These are phyloP conservation scores for Salmo trutta DNA, from an alignment of 2,797 vertebrate species.

Conservation along the genomic window DNA sequence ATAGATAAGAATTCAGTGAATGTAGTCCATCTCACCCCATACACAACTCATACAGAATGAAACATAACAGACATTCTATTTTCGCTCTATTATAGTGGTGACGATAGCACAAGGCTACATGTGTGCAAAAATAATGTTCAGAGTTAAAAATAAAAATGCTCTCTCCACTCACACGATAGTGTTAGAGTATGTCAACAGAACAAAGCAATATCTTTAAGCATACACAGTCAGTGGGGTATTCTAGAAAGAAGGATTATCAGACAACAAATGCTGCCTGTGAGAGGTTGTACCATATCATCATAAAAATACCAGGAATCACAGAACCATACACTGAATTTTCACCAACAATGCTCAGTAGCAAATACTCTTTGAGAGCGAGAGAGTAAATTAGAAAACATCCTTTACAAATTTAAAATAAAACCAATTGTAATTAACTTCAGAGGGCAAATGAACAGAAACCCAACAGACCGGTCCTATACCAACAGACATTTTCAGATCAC, in stretches of 20 bases:
- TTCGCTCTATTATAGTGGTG: neutral
- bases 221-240: neutral
- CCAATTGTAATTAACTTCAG: neutral
- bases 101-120: conserved; percentile 48
- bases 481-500: neutral
- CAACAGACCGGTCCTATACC: neutral
- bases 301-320: neutral
- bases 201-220: neutral
- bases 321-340: neutral
- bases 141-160: conserved; percentile 6
- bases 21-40: neutral
- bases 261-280: neutral
- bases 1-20: conserved; percentile 20
- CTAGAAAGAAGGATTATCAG: neutral
- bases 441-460: neutral
- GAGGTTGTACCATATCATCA: neutral
- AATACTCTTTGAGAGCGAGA: neutral
- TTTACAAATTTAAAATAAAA: neutral
- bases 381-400: neutral
- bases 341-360: neutral
- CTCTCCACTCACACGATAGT: neutral
- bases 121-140: conserved; percentile 48
- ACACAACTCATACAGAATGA: conserved; percentile 12
- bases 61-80: conserved; percentile 19
- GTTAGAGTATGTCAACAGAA: neutral